A percentile compares a stretch with the other conserved stretches of the same genome.
phyloP scores from a whole-genome alignment of 30 jellyfish, hydroid and myxozoan genomes.

The Aurelia sp. region DNA sequence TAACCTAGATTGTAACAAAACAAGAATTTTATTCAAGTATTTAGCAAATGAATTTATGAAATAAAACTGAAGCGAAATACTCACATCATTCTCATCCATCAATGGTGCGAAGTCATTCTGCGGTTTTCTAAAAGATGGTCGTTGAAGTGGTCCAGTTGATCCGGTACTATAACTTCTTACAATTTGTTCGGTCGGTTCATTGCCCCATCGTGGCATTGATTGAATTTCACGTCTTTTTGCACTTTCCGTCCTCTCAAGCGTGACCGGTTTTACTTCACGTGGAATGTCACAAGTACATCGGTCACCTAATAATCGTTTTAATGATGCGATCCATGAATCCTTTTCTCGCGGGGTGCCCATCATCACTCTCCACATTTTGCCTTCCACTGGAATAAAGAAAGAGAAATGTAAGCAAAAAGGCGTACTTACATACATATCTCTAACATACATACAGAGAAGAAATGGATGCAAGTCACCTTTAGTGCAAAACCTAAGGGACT shows the following conservation, averaged over 20 bases:
- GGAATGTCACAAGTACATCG: slow-evolving; percentile 65
- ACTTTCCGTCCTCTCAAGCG: slow-evolving; percentile 89
- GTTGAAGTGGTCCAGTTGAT: slow-evolving; percentile 74
- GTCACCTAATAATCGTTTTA: slow-evolving; percentile 76
- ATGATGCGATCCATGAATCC: slow-evolving; percentile 92
- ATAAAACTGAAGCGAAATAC: not conserved
- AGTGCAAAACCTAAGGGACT: too few relatives aligned
- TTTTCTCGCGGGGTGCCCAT: slow-evolving; percentile 96
- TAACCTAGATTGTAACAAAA: too few relatives aligned
- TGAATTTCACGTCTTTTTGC: slow-evolving; percentile 84
- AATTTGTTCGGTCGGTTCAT: slow-evolving; percentile 72
- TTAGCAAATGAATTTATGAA: too few relatives aligned
- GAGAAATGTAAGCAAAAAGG: too few relatives aligned
- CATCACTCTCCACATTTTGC: slow-evolving; percentile 80
- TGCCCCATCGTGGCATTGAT: slow-evolving; percentile 91
- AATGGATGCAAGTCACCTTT: too few relatives aligned
- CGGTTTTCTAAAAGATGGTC: slow-evolving; percentile 65
- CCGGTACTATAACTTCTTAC: slow-evolving; percentile 95
- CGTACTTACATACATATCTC: too few relatives aligned
- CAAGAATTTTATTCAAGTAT: too few relatives aligned
- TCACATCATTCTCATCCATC: slow-evolving; percentile 36
- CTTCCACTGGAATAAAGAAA: slow-evolving; percentile 42
- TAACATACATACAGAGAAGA: too few relatives aligned
- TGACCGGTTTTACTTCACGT: slow-evolving; percentile 52
- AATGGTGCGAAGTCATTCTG: slow-evolving; percentile 29